Percentiles rank a stretch among this genome's conserved stretches.
phyloP scores from a whole-genome alignment of 2,113 vertebrate genomes.

The Panurus biarmicus region DNA sequence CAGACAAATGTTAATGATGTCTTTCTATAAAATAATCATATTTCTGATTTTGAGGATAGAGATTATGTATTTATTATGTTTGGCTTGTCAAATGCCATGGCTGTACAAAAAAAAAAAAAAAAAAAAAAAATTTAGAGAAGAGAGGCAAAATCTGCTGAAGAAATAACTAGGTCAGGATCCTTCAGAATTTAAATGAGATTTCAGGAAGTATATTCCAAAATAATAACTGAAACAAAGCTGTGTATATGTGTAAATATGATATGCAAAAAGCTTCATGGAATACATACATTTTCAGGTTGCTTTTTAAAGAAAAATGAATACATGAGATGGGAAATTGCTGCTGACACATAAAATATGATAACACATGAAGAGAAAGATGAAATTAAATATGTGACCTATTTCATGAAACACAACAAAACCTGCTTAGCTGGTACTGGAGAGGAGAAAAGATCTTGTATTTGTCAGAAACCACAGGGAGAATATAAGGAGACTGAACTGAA shows the following conservation, averaged over 20 bases:
- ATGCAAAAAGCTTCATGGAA: background rate
- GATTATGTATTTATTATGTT: background rate
- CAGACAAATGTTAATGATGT: background rate
- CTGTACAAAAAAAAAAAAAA: background rate
- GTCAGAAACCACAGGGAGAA: background rate
- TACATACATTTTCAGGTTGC: background rate
- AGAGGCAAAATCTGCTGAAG: background rate
- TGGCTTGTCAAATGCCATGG: background rate
- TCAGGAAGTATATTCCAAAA: background rate
- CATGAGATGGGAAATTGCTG: background rate
- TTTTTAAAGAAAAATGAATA: background rate
- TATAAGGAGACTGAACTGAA: background rate
- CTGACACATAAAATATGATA: background rate
- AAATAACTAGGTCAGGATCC: conserved; percentile 35
- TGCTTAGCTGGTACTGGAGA: background rate
- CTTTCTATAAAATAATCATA: background rate
- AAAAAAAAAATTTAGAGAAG: background rate
- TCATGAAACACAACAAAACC: background rate
- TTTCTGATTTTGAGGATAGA: background rate
- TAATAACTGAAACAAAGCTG: background rate
- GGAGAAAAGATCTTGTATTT: background rate
- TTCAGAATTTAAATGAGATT: conserved; percentile 31
- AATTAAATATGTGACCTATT: background rate
- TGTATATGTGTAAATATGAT: background rate
- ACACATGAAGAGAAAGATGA: background rate